These are phyloP conservation scores for Cosmia pyralina DNA, from an alignment of 2,888 invertebrate species.

Conservation along the genomic window DNA sequence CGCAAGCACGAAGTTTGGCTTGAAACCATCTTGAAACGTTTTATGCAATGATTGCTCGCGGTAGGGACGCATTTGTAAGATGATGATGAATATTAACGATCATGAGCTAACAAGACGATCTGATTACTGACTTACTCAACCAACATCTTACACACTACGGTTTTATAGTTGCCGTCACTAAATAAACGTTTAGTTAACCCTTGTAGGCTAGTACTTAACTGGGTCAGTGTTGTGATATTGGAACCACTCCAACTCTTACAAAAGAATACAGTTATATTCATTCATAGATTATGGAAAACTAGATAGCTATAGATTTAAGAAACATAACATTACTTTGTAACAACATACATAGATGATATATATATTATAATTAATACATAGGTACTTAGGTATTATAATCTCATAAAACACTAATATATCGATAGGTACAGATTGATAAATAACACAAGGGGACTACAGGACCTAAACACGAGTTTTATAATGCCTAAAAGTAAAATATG, in stretches of 20 bases:
- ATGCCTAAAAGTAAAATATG: too few species aligned
- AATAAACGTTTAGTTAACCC: constrained; percentile 20
- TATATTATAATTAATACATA: constrained; percentile 18
- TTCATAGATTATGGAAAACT: constrained; percentile 28
- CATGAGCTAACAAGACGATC: constrained; percentile 3
- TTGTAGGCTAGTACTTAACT: constrained; percentile 29
- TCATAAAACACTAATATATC: constrained; percentile 24
- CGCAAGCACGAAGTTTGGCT: neutral
- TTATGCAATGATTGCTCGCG: constrained; percentile 4
- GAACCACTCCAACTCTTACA: constrained; percentile 49
- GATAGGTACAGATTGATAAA: constrained; percentile 17
- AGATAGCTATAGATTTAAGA: constrained; percentile 31
- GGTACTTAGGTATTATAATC: constrained; percentile 7
- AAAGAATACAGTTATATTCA: constrained; percentile 18
- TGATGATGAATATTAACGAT: constrained; percentile 1
- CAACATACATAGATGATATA: constrained; percentile 17
- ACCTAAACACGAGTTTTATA: too few species aligned
- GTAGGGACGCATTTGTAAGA: neutral
- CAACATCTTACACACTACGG: constrained; percentile 3
- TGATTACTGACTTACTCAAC: constrained; percentile 7
- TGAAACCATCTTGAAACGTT: neutral
- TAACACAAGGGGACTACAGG: neutral
- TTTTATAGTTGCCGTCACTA: neutral
- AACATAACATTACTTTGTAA: constrained; percentile 46
- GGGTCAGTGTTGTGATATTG: constrained; percentile 44